phyloP scores from a whole-genome alignment of 2,113 vertebrate species.

The Nyctereutes procyonoides region DNA sequence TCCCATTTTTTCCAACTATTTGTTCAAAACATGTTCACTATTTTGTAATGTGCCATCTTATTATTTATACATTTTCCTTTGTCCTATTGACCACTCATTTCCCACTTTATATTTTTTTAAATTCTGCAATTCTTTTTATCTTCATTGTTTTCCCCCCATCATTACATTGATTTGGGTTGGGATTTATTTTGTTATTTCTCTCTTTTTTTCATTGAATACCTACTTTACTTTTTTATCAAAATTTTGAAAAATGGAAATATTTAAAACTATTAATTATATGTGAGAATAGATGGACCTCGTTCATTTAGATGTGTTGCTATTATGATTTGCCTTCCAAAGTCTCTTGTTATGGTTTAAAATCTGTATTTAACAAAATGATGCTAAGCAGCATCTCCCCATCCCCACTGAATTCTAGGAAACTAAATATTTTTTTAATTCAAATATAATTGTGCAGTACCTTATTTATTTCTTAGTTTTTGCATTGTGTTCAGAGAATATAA shows the following conservation, averaged over 20 bases:
- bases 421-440: background rate
- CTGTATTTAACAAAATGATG: background rate
- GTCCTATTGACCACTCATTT: background rate
- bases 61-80: background rate
- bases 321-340: background rate
- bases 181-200: background rate
- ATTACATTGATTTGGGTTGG: background rate
- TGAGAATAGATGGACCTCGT: background rate
- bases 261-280: background rate
- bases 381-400: background rate
- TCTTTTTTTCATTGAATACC: background rate
- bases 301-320: background rate
- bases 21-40: background rate
- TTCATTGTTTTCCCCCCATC: background rate
- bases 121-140: background rate
- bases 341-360: background rate
- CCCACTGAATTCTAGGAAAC: background rate
- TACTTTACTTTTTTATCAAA: background rate
- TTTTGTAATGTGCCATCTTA: background rate
- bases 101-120: background rate
- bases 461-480: background rate
- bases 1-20: background rate
- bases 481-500: background rate
- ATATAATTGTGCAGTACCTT: background rate
- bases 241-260: background rate